A percentile compares a stretch with the other conserved stretches of the same genome.
Conservation (phyloP, 1,140 invertebrate species). For the Lutraria rhynchaena region DNA sequence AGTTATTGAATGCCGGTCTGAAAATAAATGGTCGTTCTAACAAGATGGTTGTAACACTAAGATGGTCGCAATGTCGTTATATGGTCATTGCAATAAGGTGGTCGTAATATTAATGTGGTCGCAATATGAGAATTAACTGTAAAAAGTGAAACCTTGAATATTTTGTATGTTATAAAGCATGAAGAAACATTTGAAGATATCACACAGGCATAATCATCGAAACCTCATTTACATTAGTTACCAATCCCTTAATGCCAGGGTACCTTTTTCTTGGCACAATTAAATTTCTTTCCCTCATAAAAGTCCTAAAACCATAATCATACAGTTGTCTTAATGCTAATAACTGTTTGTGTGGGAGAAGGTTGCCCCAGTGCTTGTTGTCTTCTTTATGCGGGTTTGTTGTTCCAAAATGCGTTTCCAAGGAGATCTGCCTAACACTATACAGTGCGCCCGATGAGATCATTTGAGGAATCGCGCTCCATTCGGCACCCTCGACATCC, state of each 20-base stretch:
- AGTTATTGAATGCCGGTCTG: no score
- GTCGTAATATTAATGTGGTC: no score
- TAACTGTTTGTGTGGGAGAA: background rate
- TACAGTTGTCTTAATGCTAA: conserved; percentile 26
- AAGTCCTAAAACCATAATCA: conserved; percentile 39
- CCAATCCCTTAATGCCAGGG: conserved; percentile 6
- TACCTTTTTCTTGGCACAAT: background rate
- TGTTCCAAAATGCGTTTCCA: conserved; percentile 53
- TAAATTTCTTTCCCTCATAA: conserved; percentile 42
- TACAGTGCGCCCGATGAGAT: conserved; percentile 38
- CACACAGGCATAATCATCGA: conserved; percentile 23
- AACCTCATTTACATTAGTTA: conserved; percentile 41
- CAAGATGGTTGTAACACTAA: no score
- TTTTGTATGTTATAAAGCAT: no score
- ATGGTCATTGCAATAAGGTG: no score
- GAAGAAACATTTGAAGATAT: no score
- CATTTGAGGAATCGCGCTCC: conserved; percentile 58
- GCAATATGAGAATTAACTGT: no score
- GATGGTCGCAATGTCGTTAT: no score
- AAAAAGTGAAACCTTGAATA: no score
- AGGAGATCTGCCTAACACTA: conserved; percentile 53
- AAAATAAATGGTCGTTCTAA: no score
- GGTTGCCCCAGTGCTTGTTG: no score
- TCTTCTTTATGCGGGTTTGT: no score
- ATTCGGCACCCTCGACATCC: conserved; percentile 62